Evolutionary conservation across 2,888 invertebrate genomes (phyloP).

Genomic region (Lutraria lutraria): DNA sequence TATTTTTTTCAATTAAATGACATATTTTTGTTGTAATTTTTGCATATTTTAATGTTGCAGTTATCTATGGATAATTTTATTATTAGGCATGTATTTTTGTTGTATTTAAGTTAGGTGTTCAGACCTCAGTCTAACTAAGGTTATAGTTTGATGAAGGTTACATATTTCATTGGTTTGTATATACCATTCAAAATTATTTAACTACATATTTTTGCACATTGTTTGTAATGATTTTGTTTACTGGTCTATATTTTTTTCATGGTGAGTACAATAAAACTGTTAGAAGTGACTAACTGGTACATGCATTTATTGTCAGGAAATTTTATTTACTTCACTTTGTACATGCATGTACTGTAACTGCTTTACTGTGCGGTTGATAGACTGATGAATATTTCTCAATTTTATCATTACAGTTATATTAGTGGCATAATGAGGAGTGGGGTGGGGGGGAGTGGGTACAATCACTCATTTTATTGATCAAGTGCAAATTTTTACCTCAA

Average conservation of each 20-base stretch:
- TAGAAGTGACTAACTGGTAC: neutral
- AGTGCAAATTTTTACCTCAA: slow-evolving; percentile 18
- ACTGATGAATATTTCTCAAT: neutral
- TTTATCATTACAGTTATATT: neutral
- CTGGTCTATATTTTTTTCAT: neutral
- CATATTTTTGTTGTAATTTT: too few species aligned
- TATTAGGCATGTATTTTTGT: too few species aligned
- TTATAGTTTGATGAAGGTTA: too few species aligned
- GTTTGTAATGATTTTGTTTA: neutral
- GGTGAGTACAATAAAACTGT: neutral
- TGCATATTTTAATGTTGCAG: too few species aligned
- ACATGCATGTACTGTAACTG: neutral
- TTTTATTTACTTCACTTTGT: neutral
- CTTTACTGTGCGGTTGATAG: neutral
- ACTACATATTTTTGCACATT: too few species aligned
- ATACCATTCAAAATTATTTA: too few species aligned
- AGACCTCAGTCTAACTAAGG: too few species aligned
- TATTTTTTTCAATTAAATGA: too few species aligned
- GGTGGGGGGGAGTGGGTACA: neutral
- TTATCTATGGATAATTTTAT: too few species aligned
- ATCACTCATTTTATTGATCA: neutral
- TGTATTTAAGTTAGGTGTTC: too few species aligned
- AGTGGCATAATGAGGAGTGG: neutral
- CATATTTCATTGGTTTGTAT: too few species aligned
- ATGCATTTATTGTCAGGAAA: neutral